phyloP scores from a whole-genome alignment of 2,113 vertebrate genomes.

The Tursiops truncatus region DNA sequence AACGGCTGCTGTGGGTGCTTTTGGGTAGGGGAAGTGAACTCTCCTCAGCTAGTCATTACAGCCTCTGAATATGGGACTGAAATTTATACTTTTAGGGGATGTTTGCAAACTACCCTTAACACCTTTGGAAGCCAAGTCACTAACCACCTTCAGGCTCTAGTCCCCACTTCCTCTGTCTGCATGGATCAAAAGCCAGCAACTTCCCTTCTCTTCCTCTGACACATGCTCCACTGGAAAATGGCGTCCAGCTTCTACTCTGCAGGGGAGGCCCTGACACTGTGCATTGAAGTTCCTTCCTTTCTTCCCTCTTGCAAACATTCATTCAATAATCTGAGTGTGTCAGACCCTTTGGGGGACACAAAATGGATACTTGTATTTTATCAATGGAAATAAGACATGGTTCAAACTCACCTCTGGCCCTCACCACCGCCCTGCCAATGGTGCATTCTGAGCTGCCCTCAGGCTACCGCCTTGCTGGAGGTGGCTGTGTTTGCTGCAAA shows the following conservation, averaged over 20 bases:
- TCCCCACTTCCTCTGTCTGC: conserved; percentile 5
- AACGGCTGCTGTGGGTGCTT: neutral
- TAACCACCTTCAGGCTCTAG: neutral
- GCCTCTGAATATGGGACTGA: neutral
- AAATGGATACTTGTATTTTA: neutral
- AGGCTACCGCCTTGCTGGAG: neutral
- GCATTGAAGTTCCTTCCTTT: neutral
- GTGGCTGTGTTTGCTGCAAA: neutral
- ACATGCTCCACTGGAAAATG: neutral
- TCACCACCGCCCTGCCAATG: neutral
- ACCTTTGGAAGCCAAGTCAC: neutral
- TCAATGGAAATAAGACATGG: neutral
- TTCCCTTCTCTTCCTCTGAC: conserved; percentile 35
- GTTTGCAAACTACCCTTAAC: conserved; percentile 24
- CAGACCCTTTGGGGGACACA: neutral
- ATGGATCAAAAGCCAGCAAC: neutral
- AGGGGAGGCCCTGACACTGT: neutral
- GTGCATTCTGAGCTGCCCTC: neutral
- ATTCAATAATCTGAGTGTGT: neutral
- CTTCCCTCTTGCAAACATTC: neutral
- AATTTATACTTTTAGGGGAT: neutral
- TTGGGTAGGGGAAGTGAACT: neutral
- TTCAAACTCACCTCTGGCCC: neutral
- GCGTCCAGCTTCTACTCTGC: accelerated
- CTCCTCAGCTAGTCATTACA: neutral